Percentiles rank a stretch among this genome's conserved stretches.
These are phyloP conservation scores for Catostomus latipinnis DNA, from an alignment of 2,797 vertebrate genomes.

Conservation along the genomic window DNA sequence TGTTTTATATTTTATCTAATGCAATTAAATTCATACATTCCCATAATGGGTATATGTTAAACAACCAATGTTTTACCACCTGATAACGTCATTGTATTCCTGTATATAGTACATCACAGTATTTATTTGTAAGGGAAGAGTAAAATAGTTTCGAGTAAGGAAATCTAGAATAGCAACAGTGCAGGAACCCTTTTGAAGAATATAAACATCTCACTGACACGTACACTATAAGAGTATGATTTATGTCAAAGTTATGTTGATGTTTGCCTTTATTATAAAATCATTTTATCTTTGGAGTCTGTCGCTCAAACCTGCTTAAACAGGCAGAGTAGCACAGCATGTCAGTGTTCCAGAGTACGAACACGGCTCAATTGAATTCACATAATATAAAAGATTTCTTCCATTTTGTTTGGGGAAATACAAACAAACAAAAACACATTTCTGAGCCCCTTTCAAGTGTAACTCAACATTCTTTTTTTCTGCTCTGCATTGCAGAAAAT, in stretches of 20 bases:
- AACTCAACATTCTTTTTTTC: slow-evolving; percentile 82
- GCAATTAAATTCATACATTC: neutral
- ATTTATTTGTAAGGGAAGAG: neutral
- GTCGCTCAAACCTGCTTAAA: neutral
- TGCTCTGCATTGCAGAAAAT: slow-evolving; percentile 95
- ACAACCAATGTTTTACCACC: neutral
- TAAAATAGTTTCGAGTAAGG: neutral
- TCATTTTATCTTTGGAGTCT: slow-evolving; percentile 21
- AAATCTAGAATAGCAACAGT: neutral
- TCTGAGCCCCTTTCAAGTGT: slow-evolving; percentile 67
- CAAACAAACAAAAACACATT: slow-evolving; percentile 65
- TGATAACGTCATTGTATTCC: neutral
- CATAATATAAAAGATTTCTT: slow-evolving; percentile 38
- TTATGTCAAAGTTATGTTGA: slow-evolving; percentile 10
- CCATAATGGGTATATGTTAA: neutral
- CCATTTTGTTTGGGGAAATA: slow-evolving; percentile 30
- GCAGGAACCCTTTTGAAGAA: neutral
- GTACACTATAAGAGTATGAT: neutral
- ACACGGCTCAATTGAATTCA: neutral
- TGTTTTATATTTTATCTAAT: neutral
- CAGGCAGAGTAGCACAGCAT: neutral
- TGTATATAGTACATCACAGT: neutral
- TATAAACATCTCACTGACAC: neutral
- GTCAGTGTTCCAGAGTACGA: neutral
- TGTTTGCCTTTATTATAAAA: slow-evolving; percentile 18